Percentiles rank a stretch among this genome's conserved stretches.
These are phyloP conservation scores for Meliscaeva auricollis DNA, from an alignment of 2,888 invertebrate genomes.

Conservation along the genomic window DNA sequence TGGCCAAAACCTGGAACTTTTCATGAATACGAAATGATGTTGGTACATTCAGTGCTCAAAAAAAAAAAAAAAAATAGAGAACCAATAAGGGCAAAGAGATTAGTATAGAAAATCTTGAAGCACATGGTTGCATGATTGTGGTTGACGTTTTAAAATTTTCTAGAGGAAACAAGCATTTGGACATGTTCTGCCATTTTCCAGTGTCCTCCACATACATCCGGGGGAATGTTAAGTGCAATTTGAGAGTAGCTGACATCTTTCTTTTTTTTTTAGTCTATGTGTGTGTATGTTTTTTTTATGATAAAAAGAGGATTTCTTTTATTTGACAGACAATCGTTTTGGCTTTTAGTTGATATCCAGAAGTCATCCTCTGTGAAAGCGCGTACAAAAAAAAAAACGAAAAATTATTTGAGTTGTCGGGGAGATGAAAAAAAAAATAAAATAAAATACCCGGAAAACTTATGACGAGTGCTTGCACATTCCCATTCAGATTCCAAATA, in stretches of 20 bases:
- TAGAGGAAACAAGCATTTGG: conserved; percentile 25
- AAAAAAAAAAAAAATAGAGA: conserved; percentile 4
- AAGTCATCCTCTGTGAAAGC: conserved; percentile 9
- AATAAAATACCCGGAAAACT: conserved; percentile 6
- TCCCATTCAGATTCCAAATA: neutral
- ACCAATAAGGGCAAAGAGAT: conserved; percentile 36
- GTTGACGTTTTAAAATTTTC: conserved; percentile 50
- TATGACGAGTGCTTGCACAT: conserved; percentile 42
- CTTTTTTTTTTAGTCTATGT: neutral
- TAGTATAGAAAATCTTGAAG: conserved; percentile 55
- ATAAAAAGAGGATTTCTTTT: neutral
- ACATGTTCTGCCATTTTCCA: conserved; percentile 27
- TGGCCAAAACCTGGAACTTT: conserved; percentile 17
- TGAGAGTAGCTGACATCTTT: conserved; percentile 34
- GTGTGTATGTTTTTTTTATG: neutral
- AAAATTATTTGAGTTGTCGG: conserved; percentile 1
- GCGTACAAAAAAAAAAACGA: neutral
- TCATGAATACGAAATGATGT: conserved; percentile 54
- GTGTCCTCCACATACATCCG: conserved; percentile 59
- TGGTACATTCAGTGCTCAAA: neutral
- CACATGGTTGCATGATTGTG: conserved; percentile 63
- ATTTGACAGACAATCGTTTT: conserved; percentile 59
- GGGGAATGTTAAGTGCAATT: conserved; percentile 70
- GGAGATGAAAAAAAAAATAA: conserved; percentile 1
- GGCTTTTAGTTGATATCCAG: conserved; percentile 42